Evolutionary conservation across 1,140 invertebrate species (phyloP), one percentile per base, ranked within the genome.

Genomic region (Parapsyche elsis): DNA sequence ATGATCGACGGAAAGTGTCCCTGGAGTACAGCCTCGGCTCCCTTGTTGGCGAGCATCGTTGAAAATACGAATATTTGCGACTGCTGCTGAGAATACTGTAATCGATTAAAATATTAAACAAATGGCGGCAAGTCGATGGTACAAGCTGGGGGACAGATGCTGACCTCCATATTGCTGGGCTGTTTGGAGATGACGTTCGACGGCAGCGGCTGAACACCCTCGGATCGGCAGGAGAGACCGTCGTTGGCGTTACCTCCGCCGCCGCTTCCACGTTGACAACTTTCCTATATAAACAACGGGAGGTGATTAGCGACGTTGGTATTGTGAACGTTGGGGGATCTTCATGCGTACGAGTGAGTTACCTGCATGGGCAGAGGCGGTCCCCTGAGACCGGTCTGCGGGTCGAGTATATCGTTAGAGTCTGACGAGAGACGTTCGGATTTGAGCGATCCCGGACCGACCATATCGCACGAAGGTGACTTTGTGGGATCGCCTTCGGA

Each of bases 21-120:
- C 83, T 94, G 93, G 79, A 97, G 88, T 16, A 99, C 97, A 5
- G 95, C 92, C 84, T 99, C 97, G 0, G 97, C 97, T 12, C 96
- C 97, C 85, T 97, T 95, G 88, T 99, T 99, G 0, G 97, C 98
- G 86, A 98, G 87, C 82, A 92, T 89, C 0, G 98, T 99, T 10
- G 96, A 97, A 90, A 99, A 99, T 74, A 99, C 97, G 92, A 98
- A 99, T 85, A 99, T 97, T 88, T 99, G 97, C 90, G 95, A 98
- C 88, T 98, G 97, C 86, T 98, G 97, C 89, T 98, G 97, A 94
- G 95, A 95, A 84, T 95, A 95, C 85, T 95, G 92, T 81, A 93
- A 92, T 85, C 88, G 87, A 9, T 86, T 85, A 79, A 71, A 53
- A 70, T 4, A 4, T 53, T 57, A n/a, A 57, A 16, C 14, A 67